phyloP scores from a whole-genome alignment of 2,797 vertebrate species.

The Lindbergichthys nudifrons region DNA sequence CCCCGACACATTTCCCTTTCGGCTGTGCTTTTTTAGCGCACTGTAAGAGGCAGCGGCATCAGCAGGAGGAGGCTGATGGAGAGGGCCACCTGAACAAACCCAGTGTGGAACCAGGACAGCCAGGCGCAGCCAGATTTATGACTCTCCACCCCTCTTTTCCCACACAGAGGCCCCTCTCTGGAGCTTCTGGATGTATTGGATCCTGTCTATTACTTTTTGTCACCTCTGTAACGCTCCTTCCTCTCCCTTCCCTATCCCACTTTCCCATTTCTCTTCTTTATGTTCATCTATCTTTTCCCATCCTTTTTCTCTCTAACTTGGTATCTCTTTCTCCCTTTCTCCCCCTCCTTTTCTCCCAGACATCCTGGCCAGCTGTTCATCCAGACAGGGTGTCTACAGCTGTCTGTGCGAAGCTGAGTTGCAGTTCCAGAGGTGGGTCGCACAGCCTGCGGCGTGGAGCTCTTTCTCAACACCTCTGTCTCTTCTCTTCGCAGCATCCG shows the following conservation, averaged over 20 bases:
- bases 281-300: slow-evolving; percentile 36
- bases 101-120: slow-evolving; percentile 67
- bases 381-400: slow-evolving; percentile 78
- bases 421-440: slow-evolving; percentile 55
- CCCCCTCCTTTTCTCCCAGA: slow-evolving; percentile 59
- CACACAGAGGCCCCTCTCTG: slow-evolving; percentile 71
- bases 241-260: slow-evolving; percentile 50
- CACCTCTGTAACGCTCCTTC: slow-evolving; percentile 57
- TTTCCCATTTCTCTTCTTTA: slow-evolving; percentile 41
- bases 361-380: slow-evolving; percentile 79
- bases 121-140: slow-evolving; percentile 80
- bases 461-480: slow-evolving; percentile 71
- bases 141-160: slow-evolving; percentile 66
- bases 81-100: slow-evolving; percentile 86
- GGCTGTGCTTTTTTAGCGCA: slow-evolving; percentile 49
- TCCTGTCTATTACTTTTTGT: slow-evolving; percentile 67
- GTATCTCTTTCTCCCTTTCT: slow-evolving; percentile 46
- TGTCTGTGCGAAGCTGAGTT: slow-evolving; percentile 61
- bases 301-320: slow-evolving; percentile 43
- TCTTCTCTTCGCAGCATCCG: slow-evolving; percentile 62
- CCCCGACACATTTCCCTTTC: slow-evolving; percentile 65
- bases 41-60: slow-evolving; percentile 49
- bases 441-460: slow-evolving; percentile 45
- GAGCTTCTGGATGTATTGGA: slow-evolving; percentile 68
- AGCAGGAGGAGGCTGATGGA: slow-evolving; percentile 72